Evolutionary conservation across 2,888 invertebrate genomes (phyloP).

Genomic region (Clusia tigrina): DNA sequence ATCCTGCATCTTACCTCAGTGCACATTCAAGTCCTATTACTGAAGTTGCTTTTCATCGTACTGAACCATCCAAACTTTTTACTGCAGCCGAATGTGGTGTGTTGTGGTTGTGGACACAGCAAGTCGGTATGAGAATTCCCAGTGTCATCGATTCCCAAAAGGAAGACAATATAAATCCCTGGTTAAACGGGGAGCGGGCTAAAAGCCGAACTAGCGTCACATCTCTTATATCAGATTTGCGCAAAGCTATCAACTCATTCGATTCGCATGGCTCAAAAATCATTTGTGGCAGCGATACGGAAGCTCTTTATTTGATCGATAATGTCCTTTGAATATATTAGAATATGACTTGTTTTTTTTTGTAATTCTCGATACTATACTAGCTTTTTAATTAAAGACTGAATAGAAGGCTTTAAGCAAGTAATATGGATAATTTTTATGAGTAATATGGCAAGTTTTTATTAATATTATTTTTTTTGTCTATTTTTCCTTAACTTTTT

Average conservation of each 20-base stretch:
- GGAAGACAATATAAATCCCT: slow-evolving; percentile 66
- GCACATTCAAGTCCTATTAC: slow-evolving; percentile 80
- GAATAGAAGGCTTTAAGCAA: no score
- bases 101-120: slow-evolving; percentile 89
- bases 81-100: slow-evolving; percentile 83
- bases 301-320: slow-evolving; percentile 83
- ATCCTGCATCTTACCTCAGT: slow-evolving; percentile 81
- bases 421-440: no score
- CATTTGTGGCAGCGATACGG: slow-evolving; percentile 86
- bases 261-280: slow-evolving; percentile 79
- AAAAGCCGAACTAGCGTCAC: slow-evolving; percentile 69
- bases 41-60: slow-evolving; percentile 89
- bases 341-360: no score
- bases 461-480: slow-evolving; percentile 33
- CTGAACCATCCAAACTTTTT: slow-evolving; percentile 83
- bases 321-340: slow-evolving; percentile 63
- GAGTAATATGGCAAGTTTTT: no score
- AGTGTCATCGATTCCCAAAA: slow-evolving; percentile 42
- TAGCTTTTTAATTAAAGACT: no score
- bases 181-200: slow-evolving; percentile 75
- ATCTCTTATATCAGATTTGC: slow-evolving; percentile 76
- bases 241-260: slow-evolving; percentile 82
- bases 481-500: no score
- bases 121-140: slow-evolving; percentile 55
- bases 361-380: no score